Percentiles rank a stretch among this genome's conserved stretches.
Evolutionary conservation across 2,797 vertebrate species (phyloP).

Genomic region (Lutjanus argentimaculatus): DNA sequence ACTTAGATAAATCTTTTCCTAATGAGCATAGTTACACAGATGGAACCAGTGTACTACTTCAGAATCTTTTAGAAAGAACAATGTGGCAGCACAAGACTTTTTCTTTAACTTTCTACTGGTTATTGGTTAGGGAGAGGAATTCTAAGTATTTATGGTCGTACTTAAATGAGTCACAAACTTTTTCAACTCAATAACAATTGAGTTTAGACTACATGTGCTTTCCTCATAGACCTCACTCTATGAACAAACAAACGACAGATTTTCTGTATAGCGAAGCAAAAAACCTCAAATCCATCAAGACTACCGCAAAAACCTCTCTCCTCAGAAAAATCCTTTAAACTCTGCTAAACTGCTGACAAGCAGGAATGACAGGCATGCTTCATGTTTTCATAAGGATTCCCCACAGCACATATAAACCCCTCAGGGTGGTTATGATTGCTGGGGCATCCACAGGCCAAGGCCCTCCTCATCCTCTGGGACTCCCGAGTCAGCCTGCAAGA

Average conservation of each 20-base stretch:
- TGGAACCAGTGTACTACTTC: not conserved
- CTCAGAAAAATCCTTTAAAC: not conserved
- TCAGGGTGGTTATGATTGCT: conserved; percentile 51
- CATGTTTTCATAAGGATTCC: conserved; percentile 38
- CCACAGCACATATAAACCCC: conserved; percentile 31
- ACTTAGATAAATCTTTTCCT: not conserved
- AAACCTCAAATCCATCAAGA: conserved; percentile 16
- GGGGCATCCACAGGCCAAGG: conserved; percentile 54
- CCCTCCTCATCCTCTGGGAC: conserved; percentile 40
- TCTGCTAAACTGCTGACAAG: conserved; percentile 48
- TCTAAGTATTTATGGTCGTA: not conserved
- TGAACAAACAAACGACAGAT: conserved; percentile 3
- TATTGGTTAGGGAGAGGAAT: not conserved
- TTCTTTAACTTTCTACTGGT: not conserved
- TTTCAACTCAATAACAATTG: not conserved
- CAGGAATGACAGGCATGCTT: conserved; percentile 30
- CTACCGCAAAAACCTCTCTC: not conserved
- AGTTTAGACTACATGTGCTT: not conserved
- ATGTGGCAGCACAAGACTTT: not conserved
- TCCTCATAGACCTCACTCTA: not conserved
- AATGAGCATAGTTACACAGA: not conserved
- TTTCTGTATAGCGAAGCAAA: conserved; percentile 5
- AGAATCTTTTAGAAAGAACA: not conserved
- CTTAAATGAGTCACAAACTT: not conserved
- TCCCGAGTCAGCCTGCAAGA: conserved; percentile 53